Evolutionary conservation across 2,888 invertebrate species (phyloP).

Genomic region (Trissonchulus sp.): DNA sequence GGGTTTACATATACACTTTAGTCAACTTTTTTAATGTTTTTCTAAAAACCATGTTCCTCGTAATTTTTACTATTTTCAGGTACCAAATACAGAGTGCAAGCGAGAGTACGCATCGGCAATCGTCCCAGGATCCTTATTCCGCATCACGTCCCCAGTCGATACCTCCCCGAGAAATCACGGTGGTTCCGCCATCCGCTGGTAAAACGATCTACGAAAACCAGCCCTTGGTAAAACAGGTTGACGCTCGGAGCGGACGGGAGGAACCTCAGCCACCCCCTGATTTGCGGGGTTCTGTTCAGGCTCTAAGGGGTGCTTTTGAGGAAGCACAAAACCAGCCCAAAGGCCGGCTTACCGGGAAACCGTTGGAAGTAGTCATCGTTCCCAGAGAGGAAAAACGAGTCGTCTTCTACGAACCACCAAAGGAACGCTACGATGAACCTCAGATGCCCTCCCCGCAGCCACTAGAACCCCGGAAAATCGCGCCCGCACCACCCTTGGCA

Average conservation of each 20-base stretch:
- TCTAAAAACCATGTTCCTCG: too few relatives aligned
- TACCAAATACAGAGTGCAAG: too few relatives aligned
- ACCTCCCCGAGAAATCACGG: too few relatives aligned
- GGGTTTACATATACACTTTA: too few relatives aligned
- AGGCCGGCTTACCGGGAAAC: not conserved
- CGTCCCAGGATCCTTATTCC: too few relatives aligned
- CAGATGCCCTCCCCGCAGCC: slow-evolving; percentile 44
- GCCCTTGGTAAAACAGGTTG: slow-evolving; percentile 32
- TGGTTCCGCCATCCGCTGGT: too few relatives aligned
- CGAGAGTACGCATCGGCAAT: too few relatives aligned
- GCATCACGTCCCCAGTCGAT: too few relatives aligned
- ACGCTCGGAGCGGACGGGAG: not conserved
- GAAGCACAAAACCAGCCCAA: not conserved
- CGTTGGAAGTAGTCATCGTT: not conserved
- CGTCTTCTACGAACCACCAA: slow-evolving; percentile 1
- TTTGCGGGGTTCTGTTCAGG: not conserved
- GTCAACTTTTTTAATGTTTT: too few relatives aligned
- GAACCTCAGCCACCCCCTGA: not conserved
- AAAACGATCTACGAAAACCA: slow-evolving; percentile 37
- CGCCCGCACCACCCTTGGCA: not conserved
- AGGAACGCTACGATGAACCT: slow-evolving; percentile 43
- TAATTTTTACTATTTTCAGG: too few relatives aligned
- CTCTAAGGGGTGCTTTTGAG: not conserved
- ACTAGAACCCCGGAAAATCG: slow-evolving; percentile 39
- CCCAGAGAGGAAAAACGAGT: not conserved